phyloP scores from a whole-genome alignment of 2,888 invertebrate species.

The Tyria jacobaeae region DNA sequence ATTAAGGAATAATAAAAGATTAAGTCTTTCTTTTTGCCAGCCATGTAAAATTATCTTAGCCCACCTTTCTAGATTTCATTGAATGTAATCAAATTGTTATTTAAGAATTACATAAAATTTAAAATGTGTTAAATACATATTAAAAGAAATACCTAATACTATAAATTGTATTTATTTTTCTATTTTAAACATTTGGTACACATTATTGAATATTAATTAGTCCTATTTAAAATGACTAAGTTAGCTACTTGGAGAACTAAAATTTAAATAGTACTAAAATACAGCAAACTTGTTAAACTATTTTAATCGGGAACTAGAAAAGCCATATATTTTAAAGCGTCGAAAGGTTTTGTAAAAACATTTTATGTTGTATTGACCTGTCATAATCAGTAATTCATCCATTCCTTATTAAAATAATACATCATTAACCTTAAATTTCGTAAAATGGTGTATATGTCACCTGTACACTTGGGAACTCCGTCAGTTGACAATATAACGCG shows the following conservation, averaged over 20 bases:
- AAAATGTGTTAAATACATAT: neutral
- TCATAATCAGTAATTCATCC: neutral
- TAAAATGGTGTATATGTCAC: too few relatives aligned
- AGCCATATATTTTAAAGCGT: neutral
- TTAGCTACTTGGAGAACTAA: neutral
- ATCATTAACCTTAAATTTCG: too few relatives aligned
- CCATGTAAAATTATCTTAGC: neutral
- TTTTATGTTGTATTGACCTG: constrained; percentile 25
- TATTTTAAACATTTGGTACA: too few relatives aligned
- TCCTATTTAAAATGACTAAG: too few relatives aligned
- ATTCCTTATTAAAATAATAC: neutral
- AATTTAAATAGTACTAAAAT: neutral
- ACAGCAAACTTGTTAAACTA: too few relatives aligned
- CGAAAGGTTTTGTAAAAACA: neutral
- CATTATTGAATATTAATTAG: neutral
- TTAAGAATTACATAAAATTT: neutral
- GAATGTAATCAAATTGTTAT: neutral
- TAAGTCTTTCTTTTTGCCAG: neutral
- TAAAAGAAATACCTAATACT: neutral
- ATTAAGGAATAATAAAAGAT: neutral
- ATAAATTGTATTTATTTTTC: too few relatives aligned
- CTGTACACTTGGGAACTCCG: too few relatives aligned
- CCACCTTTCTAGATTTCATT: neutral
- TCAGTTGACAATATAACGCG: too few relatives aligned
- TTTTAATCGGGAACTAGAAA: neutral